These are phyloP conservation scores for Python bivittatus DNA, from an alignment of 2,113 vertebrate genomes.

Conservation along the genomic window DNA sequence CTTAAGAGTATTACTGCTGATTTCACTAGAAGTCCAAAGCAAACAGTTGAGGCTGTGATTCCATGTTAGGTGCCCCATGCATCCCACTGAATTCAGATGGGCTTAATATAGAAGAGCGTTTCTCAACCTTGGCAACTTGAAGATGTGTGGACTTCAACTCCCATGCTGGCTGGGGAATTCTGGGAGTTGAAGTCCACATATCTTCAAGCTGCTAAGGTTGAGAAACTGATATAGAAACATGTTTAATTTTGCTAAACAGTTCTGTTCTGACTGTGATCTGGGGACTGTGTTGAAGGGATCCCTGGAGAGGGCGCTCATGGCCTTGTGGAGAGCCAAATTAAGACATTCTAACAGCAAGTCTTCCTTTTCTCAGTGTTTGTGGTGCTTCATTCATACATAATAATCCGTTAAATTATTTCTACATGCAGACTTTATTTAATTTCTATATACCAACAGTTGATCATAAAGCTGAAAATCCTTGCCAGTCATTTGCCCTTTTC, in stretches of 20 bases:
- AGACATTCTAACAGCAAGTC: neutral
- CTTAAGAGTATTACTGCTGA: neutral
- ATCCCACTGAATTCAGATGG: neutral
- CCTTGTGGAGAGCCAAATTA: neutral
- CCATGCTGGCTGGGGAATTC: too few species aligned
- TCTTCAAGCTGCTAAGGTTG: too few species aligned
- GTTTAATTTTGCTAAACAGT: neutral
- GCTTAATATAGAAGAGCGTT: neutral
- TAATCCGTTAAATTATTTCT: neutral
- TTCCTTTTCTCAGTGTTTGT: neutral
- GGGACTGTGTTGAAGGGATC: neutral
- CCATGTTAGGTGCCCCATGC: too few species aligned
- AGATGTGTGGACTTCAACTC: too few species aligned
- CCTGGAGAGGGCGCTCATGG: constrained; percentile 10
- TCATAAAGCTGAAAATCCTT: neutral
- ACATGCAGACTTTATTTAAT: neutral
- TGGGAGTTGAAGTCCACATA: too few species aligned
- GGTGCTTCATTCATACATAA: neutral
- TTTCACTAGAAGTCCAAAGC: neutral
- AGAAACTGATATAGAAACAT: too few species aligned
- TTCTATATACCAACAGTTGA: neutral
- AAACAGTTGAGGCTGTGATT: neutral
- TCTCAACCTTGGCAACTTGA: too few species aligned
- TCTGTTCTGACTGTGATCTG: too few species aligned
- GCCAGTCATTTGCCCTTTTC: neutral